These are phyloP conservation scores for Romanogobio albipinnatus DNA, from an alignment of 2,113 vertebrate genomes.

Conservation along the genomic window DNA sequence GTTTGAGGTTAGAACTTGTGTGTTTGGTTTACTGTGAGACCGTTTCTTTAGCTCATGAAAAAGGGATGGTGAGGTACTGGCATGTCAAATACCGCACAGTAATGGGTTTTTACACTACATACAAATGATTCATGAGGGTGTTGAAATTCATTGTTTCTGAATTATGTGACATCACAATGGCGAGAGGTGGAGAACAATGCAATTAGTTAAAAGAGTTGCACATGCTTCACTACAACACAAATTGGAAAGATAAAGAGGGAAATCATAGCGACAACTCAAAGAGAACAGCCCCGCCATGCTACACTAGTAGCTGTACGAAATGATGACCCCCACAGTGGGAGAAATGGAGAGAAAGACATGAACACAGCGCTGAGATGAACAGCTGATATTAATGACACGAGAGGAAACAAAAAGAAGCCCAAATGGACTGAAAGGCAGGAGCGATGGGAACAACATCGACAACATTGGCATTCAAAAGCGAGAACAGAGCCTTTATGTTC, in stretches of 20 bases:
- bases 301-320: neutral
- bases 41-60: neutral
- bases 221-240: conserved; percentile 43
- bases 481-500: conserved; percentile 25
- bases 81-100: neutral
- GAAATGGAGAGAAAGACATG: conserved; percentile 23
- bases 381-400: conserved; percentile 42
- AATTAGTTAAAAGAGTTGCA: neutral
- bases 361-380: conserved; percentile 25
- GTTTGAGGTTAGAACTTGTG: neutral
- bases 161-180: neutral
- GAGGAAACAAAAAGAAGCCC: conserved; percentile 19
- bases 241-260: conserved; percentile 21
- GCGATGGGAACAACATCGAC: conserved; percentile 9
- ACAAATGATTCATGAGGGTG: neutral
- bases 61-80: neutral
- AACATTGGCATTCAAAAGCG: neutral
- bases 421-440: neutral
- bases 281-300: neutral
- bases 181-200: neutral
- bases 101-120: neutral
- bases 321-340: conserved; percentile 7
- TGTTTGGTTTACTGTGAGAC: neutral
- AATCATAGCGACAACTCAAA: conserved; percentile 3
- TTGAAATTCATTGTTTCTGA: neutral